phyloP scores from a whole-genome alignment of 2,888 invertebrate species.

The Melipona beecheii region DNA sequence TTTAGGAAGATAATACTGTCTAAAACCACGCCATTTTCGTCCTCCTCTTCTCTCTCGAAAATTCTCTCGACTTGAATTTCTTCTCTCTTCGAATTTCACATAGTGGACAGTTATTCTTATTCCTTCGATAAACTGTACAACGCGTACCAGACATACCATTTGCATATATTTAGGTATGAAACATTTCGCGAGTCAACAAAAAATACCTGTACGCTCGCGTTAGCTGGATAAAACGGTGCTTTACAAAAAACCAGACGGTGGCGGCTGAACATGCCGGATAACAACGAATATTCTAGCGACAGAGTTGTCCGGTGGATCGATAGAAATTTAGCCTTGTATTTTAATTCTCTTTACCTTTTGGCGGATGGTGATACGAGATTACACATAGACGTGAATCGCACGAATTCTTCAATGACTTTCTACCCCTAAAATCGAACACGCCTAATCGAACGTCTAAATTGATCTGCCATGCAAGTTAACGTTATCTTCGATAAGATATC shows the following conservation, averaged over 20 bases:
- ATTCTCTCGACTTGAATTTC: background rate
- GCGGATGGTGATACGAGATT: background rate
- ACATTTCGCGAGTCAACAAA: constrained; percentile 28
- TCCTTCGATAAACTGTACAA: background rate
- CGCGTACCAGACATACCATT: constrained; percentile 6
- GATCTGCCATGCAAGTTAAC: constrained; percentile 17
- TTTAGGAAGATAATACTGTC: constrained; percentile 21
- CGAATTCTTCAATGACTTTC: background rate
- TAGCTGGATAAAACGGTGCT: background rate
- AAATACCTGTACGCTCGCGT: constrained; percentile 10
- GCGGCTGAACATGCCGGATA: background rate
- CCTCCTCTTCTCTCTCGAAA: background rate
- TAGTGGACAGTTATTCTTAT: background rate
- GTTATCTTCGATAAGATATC: constrained; percentile 12
- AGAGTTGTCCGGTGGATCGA: background rate
- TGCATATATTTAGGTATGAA: constrained; percentile 10
- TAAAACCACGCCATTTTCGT: background rate
- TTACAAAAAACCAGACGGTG: constrained; percentile 7
- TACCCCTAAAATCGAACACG: constrained; percentile 14
- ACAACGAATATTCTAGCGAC: constrained; percentile 1
- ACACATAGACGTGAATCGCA: background rate
- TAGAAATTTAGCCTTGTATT: background rate
- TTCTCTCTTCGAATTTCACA: background rate
- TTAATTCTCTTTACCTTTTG: background rate
- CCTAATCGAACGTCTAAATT: constrained; percentile 26